A percentile compares a stretch with the other conserved stretches of the same genome.
phyloP scores from a whole-genome alignment of 92 coral and sea anemone genomes.

The Metridium senile region DNA sequence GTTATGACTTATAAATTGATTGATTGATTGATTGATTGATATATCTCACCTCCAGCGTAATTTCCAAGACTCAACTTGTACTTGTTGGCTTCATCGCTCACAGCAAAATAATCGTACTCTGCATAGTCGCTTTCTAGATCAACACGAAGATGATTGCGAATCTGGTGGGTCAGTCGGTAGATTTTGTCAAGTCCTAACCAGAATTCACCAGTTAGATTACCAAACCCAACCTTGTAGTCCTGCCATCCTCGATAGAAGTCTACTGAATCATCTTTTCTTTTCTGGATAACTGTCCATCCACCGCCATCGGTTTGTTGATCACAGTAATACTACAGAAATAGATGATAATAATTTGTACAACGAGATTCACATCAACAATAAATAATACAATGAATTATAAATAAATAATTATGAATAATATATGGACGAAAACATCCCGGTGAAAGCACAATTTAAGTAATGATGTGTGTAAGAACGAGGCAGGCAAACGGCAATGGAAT shows the following conservation, averaged over 20 bases:
- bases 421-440: too few relatives aligned
- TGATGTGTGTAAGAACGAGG: too few relatives aligned
- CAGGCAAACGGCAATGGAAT: too few relatives aligned
- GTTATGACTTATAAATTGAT: too few relatives aligned
- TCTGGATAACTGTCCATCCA: conserved; percentile 9
- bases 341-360: too few relatives aligned
- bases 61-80: neutral
- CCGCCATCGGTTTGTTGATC: conserved; percentile 6
- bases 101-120: conserved; percentile 2
- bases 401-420: too few relatives aligned
- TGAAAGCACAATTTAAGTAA: too few relatives aligned
- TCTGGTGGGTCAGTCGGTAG: neutral
- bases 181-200: conserved; percentile 5
- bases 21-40: too few relatives aligned
- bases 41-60: neutral
- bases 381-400: neutral
- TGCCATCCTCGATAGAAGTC: conserved; percentile 7
- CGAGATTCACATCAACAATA: neutral
- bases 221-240: neutral
- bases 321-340: conserved; percentile 10
- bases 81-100: neutral
- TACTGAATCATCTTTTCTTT: conserved; percentile 4
- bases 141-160: neutral
- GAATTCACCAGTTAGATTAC: conserved; percentile 1
- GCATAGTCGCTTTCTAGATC: conserved; percentile 1